Evolutionary conservation across 2,797 vertebrate species (phyloP).

Genomic region (Sebastes itinus): DNA sequence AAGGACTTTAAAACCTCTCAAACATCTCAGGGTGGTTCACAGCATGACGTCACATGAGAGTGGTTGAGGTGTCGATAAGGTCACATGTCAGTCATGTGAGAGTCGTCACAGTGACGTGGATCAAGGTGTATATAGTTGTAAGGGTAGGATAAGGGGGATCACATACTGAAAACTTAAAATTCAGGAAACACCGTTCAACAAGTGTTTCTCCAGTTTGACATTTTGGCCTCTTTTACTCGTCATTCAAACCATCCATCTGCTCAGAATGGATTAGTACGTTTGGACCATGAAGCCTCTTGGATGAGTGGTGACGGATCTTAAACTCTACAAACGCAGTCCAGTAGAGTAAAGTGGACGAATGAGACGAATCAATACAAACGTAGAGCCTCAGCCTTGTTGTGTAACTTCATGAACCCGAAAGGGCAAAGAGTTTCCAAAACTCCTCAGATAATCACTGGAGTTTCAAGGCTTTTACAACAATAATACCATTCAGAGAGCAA

Average conservation of each 20-base stretch:
- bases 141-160: no score
- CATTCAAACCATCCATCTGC: no score
- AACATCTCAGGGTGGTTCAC: not conserved
- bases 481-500: not conserved
- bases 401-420: not conserved
- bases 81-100: not conserved
- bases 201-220: no score
- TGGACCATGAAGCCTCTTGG: no score
- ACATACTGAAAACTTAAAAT: no score
- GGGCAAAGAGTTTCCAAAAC: not conserved
- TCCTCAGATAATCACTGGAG: not conserved
- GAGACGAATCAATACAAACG: not conserved
- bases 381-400: not conserved
- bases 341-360: not conserved
- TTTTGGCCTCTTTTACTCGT: no score
- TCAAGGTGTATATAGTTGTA: no score
- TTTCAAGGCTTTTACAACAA: not conserved
- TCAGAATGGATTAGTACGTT: no score
- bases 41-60: not conserved
- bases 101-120: not conserved
- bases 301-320: not conserved
- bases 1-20: not conserved
- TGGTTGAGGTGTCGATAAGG: not conserved
- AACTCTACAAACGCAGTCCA: not conserved
- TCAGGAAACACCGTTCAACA: no score